Evolutionary conservation across 2,113 vertebrate species (phyloP), one percentile per base, ranked within the genome.

Genomic region (Galeopterus variegatus): DNA sequence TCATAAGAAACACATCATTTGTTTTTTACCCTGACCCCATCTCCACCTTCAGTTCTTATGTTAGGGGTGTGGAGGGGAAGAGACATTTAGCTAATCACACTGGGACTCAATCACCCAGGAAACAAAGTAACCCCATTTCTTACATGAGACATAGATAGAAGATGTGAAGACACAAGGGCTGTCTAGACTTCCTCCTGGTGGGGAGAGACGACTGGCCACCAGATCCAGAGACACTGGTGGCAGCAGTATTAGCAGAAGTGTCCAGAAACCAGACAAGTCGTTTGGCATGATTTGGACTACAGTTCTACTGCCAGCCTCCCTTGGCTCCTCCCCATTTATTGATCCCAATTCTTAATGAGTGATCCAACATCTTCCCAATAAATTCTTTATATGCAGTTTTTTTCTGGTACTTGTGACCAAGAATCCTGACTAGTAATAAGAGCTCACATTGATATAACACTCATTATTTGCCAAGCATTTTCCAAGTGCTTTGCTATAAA

Each of bases 31-130:
- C 54, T 36, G n/a, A 62, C 56, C 41, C 56, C 52, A 18, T 76
- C 82, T 90, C 56, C 21, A 50, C 50, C 52, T 72, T 90, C 31
- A 79, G 41, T 79, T 93, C 73, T 52, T 95, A n/a, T 69, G 81
- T 90, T 62, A 69, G 41, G 33, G 33, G 65, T 60, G 24, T 13
- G 52, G n/a, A 48, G 28, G 5, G 31, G 11, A 26, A 26, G 5
- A 31, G 79, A 79, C 24, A 41, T 76, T 84, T 67, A 36, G 21
- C 18, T 85, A 85, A 60, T 41, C 67, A 52, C 33, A 80, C n/a
- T n/a, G 23, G 75, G 82, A 64, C 3, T 17, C 24, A 14, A 56
- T 45, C 41, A 48, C 36, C 58, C 62, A 85, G 58, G 19, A 84
- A 82, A 84, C 54, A 48, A 77, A 92, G 54, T 62, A 92, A 83